Conservation (phyloP, 2,797 vertebrate genomes). For the Sebastes aleutianus region DNA sequence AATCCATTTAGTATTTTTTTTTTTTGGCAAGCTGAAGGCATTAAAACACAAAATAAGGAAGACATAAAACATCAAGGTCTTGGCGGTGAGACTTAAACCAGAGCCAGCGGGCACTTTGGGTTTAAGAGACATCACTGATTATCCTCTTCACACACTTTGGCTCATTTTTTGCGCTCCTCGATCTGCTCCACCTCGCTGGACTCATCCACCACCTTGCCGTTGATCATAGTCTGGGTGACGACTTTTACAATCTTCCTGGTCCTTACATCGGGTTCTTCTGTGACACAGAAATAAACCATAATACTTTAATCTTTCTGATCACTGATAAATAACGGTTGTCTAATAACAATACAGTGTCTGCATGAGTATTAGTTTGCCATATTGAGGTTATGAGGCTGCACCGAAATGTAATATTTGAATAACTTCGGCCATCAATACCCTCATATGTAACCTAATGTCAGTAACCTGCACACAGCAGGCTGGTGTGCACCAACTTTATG, state of each 20-base stretch:
- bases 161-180: slow-evolving; percentile 83
- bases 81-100: not conserved
- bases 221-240: slow-evolving; percentile 87
- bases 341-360: not conserved
- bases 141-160: not conserved
- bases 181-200: slow-evolving; percentile 86
- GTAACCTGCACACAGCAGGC: not conserved
- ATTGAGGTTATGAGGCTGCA: not conserved
- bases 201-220: slow-evolving; percentile 86
- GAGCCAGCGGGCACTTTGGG: slow-evolving; percentile 9
- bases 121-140: not conserved
- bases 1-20: not conserved
- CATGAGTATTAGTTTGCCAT: not conserved
- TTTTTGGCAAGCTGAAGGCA: slow-evolving; percentile 6
- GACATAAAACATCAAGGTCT: not conserved
- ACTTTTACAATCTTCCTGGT: slow-evolving; percentile 88
- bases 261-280: slow-evolving; percentile 83
- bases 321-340: not conserved
- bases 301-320: not conserved
- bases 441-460: not conserved
- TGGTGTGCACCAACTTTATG: not conserved
- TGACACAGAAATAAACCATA: slow-evolving; percentile 23
- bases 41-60: not conserved
- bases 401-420: not conserved
- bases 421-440: not conserved